Base-by-base conservation (phyloP, 2,113 vertebrate genomes). In the Aythya baeri region DNA sequence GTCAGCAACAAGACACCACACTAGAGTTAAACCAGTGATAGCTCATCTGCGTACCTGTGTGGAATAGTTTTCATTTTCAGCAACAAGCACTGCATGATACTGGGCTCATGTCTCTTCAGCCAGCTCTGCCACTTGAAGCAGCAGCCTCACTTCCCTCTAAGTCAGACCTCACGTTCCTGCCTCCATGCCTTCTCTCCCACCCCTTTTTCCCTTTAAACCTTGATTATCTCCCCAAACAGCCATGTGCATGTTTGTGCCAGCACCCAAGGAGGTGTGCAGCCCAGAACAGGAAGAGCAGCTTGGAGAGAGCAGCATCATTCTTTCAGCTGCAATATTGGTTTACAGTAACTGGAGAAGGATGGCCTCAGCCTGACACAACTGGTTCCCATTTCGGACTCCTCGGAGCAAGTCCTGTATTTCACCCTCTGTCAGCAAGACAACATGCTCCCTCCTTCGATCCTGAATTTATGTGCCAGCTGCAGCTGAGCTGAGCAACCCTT, bases 291-390 rank as follows among this genome's bases (percentile, higher is more conserved):
- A 93, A 85, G 82, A 91, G 62, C 82, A 79, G 78, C 78, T 76
- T 52, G 38, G 32, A 84, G 52, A 61, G 62, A 76, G 50, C 0
- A 1, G 49, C 38, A 72, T 93, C 88, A 57, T 38, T 93, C 72
- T 79, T 80, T 88, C 7, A 0, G 17, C 58, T 85, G 18, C 71
- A 58, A 61, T 76, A 94, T n/a, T 91, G 72, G 58, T 76, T 93
- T 91, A 70, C 88, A 80, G 93, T 93, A 96, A 94, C 82, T 44
- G 67, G 82, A 97, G 95, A 93, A 91, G 92, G 88, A 93, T 38
- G 78, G 93, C 90, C 90, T 89, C 90, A 75, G 75, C 68, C 82
- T 89, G 85, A 95, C 92, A 94, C 93, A 89, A 93, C 26, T 79
- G 75, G 88, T 79, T 97, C 79, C 92, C 93, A 86, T 91, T 93